Evolutionary conservation across 2,113 vertebrate species (phyloP), one percentile per base, ranked within the genome.

Genomic region (Pygoscelis adeliae): DNA sequence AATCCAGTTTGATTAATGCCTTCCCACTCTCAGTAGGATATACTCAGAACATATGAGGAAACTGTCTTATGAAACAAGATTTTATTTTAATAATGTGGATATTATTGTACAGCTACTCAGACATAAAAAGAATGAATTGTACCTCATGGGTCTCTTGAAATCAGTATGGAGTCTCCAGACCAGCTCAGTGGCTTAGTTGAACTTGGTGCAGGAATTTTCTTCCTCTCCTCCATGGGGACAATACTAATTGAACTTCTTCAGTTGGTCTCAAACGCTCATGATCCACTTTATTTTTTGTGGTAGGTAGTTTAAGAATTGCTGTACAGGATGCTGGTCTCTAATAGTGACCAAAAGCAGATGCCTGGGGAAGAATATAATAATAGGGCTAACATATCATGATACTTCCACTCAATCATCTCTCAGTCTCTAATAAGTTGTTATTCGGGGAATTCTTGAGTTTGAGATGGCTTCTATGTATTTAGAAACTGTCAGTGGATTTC

Each of bases 1-100:
- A 97, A 94, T 95, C 95, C 89, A 89, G 80, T 96, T 96, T 93
- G 93, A 96, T 94, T 92, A 96, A 96, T 83, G 89, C 89, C 65
- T 96, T 95, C 70, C 91, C 92, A 79, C 66, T 97, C 89, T 91
- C 94, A 92, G 86, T 94, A 93, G 89, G 95, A 97, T 92, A 95
- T 82, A 90, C 77, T 96, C 93, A 96, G 81, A 95, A 95, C 84
- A 82, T 92, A 90, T 40, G 73, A 92, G 73, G 44, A 91, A 96
- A 91, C 81, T 73, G 83, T 89, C 69, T 94, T 89, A 95, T 53
- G 83, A 95, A 96, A 95, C 70, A 93, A 94, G 91, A 92, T 95
- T 96, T 97, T 91, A 87, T 95, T 97, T 92, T 93, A 94, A 94
- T 94, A 95, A 89, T 89, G 61, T 96, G 93, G 55, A 62, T 95